Percentiles rank a stretch among this genome's conserved stretches.
Evolutionary conservation across 2,113 vertebrate genomes (phyloP).

Genomic region (Phoenicopterus ruber): DNA sequence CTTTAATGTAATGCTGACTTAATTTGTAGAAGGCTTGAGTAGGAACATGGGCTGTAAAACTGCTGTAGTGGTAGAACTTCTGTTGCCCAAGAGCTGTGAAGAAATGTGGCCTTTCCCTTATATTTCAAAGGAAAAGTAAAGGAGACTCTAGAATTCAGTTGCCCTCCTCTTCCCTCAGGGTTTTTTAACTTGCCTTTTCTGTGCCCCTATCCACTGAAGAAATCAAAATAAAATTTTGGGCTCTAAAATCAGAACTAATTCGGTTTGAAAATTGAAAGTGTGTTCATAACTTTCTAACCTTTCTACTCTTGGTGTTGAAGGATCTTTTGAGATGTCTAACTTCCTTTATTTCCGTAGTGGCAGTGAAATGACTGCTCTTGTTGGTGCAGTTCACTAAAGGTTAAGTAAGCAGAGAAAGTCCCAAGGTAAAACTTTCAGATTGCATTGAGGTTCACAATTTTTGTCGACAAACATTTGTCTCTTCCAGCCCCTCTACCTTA

Average conservation of each 20-base stretch:
- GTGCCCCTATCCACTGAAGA: not conserved
- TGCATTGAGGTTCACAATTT: conserved; percentile 58
- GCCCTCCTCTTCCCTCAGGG: not conserved
- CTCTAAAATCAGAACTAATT: conserved; percentile 57
- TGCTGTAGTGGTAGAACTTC: not conserved
- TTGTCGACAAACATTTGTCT: conserved; percentile 53
- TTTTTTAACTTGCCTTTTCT: conserved; percentile 9
- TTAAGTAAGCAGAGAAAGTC: conserved; percentile 71
- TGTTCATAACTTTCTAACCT: conserved; percentile 62
- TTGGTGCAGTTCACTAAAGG: conserved; percentile 74
- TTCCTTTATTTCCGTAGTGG: conserved; percentile 70
- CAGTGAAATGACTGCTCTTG: conserved; percentile 73
- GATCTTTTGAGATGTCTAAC: conserved; percentile 67
- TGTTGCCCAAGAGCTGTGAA: not conserved
- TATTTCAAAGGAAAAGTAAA: not conserved
- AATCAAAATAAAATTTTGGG: conserved; percentile 37
- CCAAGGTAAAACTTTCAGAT: conserved; percentile 63
- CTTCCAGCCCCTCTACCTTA: conserved; percentile 40
- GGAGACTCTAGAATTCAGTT: not conserved
- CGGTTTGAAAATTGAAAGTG: conserved; percentile 46
- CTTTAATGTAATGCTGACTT: not conserved
- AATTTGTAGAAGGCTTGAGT: not conserved
- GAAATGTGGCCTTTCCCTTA: not conserved
- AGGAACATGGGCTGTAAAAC: conserved; percentile 15
- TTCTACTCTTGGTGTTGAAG: conserved; percentile 67